A percentile compares a stretch with the other conserved stretches of the same genome.
Conservation (phyloP, 2,113 vertebrate species). For the Neolamprologus ventralis region DNA sequence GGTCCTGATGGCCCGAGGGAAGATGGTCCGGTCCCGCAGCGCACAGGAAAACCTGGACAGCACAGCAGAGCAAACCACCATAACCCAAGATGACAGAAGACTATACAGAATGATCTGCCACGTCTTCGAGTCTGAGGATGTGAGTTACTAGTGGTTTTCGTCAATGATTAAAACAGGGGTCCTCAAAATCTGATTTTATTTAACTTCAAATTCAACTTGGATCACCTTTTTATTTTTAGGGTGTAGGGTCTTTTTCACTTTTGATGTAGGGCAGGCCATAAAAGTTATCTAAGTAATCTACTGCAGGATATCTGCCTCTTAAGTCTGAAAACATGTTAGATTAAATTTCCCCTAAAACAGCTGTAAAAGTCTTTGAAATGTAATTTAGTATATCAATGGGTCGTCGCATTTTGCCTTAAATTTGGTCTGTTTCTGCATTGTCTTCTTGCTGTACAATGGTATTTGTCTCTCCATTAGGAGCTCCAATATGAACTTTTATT, state of each 20-base stretch:
- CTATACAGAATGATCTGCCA: constrained; percentile 98
- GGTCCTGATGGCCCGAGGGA: constrained; percentile 90
- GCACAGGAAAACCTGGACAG: constrained; percentile 86
- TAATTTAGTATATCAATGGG: neutral
- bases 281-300: neutral
- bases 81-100: constrained; percentile 79
- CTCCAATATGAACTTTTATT: neutral
- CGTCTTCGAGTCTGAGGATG: constrained; percentile 95
- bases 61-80: constrained; percentile 67
- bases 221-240: neutral
- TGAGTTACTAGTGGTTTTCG: constrained; percentile 53
- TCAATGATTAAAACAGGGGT: neutral
- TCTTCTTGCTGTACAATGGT: neutral
- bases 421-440: neutral
- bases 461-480: neutral
- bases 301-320: neutral
- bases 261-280: neutral
- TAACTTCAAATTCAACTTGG: neutral
- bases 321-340: neutral
- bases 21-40: constrained; percentile 79
- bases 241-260: neutral
- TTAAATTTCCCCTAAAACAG: neutral
- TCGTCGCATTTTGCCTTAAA: neutral
- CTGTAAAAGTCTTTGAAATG: neutral
- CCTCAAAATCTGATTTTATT: neutral